phyloP scores from a whole-genome alignment of 2,888 invertebrate genomes.

The Pachycephus smyrnensis region DNA sequence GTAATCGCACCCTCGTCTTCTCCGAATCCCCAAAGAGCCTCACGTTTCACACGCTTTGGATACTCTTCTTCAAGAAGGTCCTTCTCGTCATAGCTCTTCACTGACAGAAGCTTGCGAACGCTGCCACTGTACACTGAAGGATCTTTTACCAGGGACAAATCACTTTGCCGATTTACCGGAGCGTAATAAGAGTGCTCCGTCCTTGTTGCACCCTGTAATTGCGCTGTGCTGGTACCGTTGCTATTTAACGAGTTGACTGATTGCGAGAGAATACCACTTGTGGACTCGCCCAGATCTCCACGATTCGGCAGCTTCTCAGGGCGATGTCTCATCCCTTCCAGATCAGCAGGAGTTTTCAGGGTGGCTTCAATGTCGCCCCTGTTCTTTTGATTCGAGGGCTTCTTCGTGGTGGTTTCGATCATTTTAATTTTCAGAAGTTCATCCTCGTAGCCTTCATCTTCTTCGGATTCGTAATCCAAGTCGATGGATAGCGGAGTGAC shows the following conservation, averaged over 20 bases:
- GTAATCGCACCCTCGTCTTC: slow-evolving; percentile 50
- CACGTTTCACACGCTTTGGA: slow-evolving; percentile 23
- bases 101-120: slow-evolving; percentile 40
- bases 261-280: slow-evolving; percentile 12
- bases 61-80: neutral
- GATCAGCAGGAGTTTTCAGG: slow-evolving; percentile 23
- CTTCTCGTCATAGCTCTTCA: slow-evolving; percentile 15
- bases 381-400: slow-evolving; percentile 30
- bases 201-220: neutral
- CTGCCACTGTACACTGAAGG: neutral
- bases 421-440: slow-evolving; percentile 48
- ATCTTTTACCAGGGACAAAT: neutral
- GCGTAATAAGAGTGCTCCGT: neutral
- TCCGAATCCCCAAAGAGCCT: slow-evolving; percentile 51
- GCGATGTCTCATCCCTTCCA: slow-evolving; percentile 14
- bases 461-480: slow-evolving; percentile 38
- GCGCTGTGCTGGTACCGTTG: neutral
- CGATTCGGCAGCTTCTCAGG: slow-evolving; percentile 47
- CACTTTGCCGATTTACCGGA: neutral
- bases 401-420: slow-evolving; percentile 34
- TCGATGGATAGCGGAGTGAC: slow-evolving; percentile 33
- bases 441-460: slow-evolving; percentile 48
- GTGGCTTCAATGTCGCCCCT: slow-evolving; percentile 56
- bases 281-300: slow-evolving; percentile 49
- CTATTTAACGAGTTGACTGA: neutral